Conservation (phyloP, 1,140 invertebrate species). For the Cydia pomonella region DNA sequence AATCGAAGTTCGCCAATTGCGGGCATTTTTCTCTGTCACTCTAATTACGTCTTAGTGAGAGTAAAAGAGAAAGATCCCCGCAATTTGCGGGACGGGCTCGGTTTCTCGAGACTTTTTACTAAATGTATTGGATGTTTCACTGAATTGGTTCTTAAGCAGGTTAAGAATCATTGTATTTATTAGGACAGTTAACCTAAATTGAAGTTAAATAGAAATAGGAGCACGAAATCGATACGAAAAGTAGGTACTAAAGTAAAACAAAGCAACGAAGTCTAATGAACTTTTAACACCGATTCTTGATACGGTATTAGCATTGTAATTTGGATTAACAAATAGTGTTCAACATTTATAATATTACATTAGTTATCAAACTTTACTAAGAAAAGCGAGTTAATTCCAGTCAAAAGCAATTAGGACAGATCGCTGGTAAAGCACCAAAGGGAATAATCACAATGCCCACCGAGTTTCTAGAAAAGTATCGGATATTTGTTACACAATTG, state of each 20-base stretch:
- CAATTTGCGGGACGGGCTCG: too few species aligned
- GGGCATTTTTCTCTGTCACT: too few species aligned
- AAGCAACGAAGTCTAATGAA: slow-evolving; percentile 25
- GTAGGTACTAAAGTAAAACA: slow-evolving; percentile 7
- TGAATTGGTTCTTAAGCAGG: background rate
- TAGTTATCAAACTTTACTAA: background rate
- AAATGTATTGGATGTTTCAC: too few species aligned
- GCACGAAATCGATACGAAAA: slow-evolving; percentile 14
- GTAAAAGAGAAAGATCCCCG: too few species aligned
- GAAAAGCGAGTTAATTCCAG: background rate
- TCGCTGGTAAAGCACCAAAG: background rate
- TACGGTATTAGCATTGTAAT: slow-evolving; percentile 5
- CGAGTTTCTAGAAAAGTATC: background rate
- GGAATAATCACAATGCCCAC: background rate
- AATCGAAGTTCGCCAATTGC: too few species aligned
- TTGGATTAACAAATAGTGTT: slow-evolving; percentile 1
- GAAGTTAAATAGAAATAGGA: background rate
- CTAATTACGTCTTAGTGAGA: too few species aligned
- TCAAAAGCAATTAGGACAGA: background rate
- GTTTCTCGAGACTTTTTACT: too few species aligned
- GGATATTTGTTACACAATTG: background rate
- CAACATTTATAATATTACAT: slow-evolving; percentile 10
- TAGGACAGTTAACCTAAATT: background rate
- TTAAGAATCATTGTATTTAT: background rate
- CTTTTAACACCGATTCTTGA: slow-evolving; percentile 11